Evolutionary conservation across 2,113 vertebrate species (phyloP), one percentile per base, ranked within the genome.

Genomic region (Elachura formosa): DNA sequence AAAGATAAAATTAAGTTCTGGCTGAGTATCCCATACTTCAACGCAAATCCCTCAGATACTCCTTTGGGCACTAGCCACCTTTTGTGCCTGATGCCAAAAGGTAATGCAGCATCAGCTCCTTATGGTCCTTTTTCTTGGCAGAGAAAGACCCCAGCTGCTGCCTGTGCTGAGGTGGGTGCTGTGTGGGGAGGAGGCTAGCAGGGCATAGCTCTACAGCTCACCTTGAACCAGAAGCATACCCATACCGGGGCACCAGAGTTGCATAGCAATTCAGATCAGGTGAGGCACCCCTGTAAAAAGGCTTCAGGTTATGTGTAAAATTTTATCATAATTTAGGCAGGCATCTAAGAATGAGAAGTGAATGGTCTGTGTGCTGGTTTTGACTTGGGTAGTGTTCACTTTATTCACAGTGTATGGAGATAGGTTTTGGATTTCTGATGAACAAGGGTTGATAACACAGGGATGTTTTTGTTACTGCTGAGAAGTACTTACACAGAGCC

Each of bases 121-220:
- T 33, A 29, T 0, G 0, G 11, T 14, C 11, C 18, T 83, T 66
- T 19, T 38, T 9, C 38, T 49, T 26, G 9, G 13, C 15, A 56
- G 49, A 59, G 29, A 41, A 76, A 26, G 64, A 38, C 5, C 7
- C 31, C 0, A 0, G 23, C 29, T 52, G 18, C 58, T 26, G 3
- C 12, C 26, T 3, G 7, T 33, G 28, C 25, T 28, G 34, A 8
- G 5, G 5, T 2, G 2, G 11, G 34, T 29, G 48, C 38, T 58
- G 38, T 26, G 20, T 7, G 11, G 14, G 45, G 46, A 29, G 52
- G 2, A 33, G 7, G 33, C 33, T 6, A 36, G 55, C 23, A 31
- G 56, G 56, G 41, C 16, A 24, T 0, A 45, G 14, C 8, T 48
- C 41, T 2, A 1, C 46, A 82, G 38, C 22, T 23, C 0, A 0